Conservation (phyloP, 2,113 vertebrate genomes). For the Mastomys natalensis region DNA sequence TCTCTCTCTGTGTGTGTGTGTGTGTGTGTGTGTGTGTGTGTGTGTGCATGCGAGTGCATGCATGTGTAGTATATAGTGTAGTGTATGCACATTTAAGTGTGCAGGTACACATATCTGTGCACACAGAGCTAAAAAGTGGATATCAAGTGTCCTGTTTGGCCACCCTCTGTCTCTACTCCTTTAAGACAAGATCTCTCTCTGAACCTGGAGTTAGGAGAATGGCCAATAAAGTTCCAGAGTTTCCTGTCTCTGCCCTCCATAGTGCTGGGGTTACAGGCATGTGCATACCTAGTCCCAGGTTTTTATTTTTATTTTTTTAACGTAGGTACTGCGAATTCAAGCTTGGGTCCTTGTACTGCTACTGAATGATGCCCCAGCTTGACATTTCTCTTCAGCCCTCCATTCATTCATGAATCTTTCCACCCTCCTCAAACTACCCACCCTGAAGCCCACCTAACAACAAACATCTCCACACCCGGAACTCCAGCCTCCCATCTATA, state of each 20-base stretch:
- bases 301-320: not conserved
- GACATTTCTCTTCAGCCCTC: not conserved
- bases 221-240: not conserved
- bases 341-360: not conserved
- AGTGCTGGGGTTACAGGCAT: not conserved
- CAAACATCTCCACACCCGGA: not conserved
- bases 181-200: not conserved
- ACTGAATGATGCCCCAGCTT: no score
- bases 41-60: not conserved
- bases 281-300: not conserved
- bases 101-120: not conserved
- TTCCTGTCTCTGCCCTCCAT: not conserved
- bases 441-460: not conserved
- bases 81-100: not conserved
- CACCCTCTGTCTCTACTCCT: not conserved
- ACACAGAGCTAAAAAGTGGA: not conserved
- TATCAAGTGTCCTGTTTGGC: not conserved
- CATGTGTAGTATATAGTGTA: not conserved
- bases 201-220: not conserved
- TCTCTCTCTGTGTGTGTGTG: not conserved
- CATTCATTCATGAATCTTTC: not conserved
- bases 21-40: not conserved
- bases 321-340: not conserved
- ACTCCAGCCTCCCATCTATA: not conserved
- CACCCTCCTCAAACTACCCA: not conserved